Evolutionary conservation across 2,797 vertebrate species (phyloP).

Genomic region (Vireo griseus): DNA sequence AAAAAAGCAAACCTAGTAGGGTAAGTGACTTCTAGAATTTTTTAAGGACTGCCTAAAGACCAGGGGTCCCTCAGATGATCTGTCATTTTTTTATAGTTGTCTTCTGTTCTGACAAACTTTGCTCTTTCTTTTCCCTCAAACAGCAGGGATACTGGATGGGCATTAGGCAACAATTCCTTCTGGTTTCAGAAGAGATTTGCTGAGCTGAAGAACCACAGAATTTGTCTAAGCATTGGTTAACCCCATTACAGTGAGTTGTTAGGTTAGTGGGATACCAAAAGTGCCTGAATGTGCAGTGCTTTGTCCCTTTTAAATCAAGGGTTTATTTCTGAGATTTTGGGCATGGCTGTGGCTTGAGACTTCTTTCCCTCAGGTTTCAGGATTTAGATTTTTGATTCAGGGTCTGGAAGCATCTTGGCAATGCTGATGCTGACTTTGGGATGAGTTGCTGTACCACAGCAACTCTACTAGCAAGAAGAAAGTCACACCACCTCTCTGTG

Average conservation of each 20-base stretch:
- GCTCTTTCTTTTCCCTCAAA: background rate
- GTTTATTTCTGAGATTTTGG: conserved; percentile 41
- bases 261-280: background rate
- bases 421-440: background rate
- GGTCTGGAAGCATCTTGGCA: background rate
- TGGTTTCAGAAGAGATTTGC: background rate
- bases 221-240: background rate
- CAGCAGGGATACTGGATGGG: background rate
- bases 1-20: background rate
- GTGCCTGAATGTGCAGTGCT: background rate
- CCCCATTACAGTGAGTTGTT: background rate
- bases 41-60: background rate
- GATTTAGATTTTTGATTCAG: background rate
- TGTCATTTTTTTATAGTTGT: background rate
- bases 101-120: background rate
- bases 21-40: background rate
- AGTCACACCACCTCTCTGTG: background rate
- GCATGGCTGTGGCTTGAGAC: background rate
- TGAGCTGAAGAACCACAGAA: background rate
- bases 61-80: background rate
- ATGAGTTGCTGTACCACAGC: background rate
- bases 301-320: conserved; percentile 5
- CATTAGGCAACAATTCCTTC: background rate
- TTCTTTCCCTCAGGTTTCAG: conserved; percentile 1
- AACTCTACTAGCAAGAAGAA: background rate